Conservation (phyloP, 2,113 vertebrate genomes). For the Oreochromis aureus region DNA sequence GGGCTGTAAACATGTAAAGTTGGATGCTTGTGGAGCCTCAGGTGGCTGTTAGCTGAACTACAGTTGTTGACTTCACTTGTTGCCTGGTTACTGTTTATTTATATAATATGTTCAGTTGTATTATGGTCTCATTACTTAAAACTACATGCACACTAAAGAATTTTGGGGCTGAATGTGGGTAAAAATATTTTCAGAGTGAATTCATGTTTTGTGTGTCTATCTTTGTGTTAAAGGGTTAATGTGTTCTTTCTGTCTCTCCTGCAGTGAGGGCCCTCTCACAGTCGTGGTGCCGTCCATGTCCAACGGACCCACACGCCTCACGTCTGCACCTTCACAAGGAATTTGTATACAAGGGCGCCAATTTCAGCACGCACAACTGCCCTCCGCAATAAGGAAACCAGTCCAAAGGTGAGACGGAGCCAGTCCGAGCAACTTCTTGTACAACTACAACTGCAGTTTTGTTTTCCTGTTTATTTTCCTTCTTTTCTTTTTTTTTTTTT, state of each 20-base stretch:
- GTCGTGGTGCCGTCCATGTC: conserved; percentile 49
- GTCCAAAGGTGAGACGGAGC: conserved; percentile 81
- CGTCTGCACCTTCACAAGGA: conserved; percentile 61
- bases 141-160: background rate
- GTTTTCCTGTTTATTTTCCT: background rate
- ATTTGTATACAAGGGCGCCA: conserved; percentile 82
- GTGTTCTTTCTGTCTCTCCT: background rate
- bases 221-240: background rate
- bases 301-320: conserved; percentile 44
- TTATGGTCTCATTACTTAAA: background rate
- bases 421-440: background rate
- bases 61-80: background rate
- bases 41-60: background rate
- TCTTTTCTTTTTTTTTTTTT: background rate
- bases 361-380: conserved; percentile 84
- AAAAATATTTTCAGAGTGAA: background rate
- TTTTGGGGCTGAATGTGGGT: background rate
- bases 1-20: background rate
- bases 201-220: background rate
- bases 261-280: conserved; percentile 78
- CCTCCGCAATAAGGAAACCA: conserved; percentile 76
- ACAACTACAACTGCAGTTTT: background rate
- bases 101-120: background rate
- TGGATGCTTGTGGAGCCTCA: background rate
- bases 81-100: background rate